Conservation (phyloP, 2,113 vertebrate genomes). For the Malurus alboscapulatus region DNA sequence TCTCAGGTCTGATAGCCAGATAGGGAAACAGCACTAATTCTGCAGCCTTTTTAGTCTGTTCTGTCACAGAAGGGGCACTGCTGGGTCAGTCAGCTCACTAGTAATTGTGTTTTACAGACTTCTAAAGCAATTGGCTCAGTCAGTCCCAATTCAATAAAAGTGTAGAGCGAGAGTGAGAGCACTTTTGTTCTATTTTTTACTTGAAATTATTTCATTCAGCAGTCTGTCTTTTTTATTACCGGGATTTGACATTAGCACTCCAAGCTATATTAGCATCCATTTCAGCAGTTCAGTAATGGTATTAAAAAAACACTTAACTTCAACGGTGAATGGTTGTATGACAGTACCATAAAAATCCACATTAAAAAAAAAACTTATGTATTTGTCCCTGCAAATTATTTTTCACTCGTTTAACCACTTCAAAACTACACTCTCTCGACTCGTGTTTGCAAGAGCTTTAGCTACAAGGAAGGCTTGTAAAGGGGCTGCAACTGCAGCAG, state of each 20-base stretch:
- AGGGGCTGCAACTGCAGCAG: background rate
- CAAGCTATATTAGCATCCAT: constrained; percentile 85
- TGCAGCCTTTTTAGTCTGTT: constrained; percentile 67
- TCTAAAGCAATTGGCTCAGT: constrained; percentile 84
- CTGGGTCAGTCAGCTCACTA: constrained; percentile 78
- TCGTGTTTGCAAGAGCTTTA: constrained; percentile 44
- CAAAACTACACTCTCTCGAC: constrained; percentile 65
- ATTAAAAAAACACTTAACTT: constrained; percentile 90
- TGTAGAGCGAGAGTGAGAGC: constrained; percentile 78
- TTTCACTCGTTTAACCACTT: constrained; percentile 80
- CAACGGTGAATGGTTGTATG: constrained; percentile 84
- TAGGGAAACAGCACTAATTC: constrained; percentile 43
- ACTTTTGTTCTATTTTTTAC: constrained; percentile 84
- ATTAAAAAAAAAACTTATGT: constrained; percentile 79
- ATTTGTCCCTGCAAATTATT: constrained; percentile 81
- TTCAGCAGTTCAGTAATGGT: constrained; percentile 84
- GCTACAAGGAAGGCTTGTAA: background rate
- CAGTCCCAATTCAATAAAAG: constrained; percentile 86
- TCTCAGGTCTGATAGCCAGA: constrained; percentile 31
- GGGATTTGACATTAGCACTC: constrained; percentile 86
- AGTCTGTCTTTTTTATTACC: constrained; percentile 88
- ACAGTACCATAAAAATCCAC: constrained; percentile 84
- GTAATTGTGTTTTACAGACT: constrained; percentile 87
- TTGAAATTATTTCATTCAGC: constrained; percentile 86
- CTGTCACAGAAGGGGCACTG: constrained; percentile 76